phyloP scores from a whole-genome alignment of 2,888 invertebrate species.

The Aspidapion aeneum region DNA sequence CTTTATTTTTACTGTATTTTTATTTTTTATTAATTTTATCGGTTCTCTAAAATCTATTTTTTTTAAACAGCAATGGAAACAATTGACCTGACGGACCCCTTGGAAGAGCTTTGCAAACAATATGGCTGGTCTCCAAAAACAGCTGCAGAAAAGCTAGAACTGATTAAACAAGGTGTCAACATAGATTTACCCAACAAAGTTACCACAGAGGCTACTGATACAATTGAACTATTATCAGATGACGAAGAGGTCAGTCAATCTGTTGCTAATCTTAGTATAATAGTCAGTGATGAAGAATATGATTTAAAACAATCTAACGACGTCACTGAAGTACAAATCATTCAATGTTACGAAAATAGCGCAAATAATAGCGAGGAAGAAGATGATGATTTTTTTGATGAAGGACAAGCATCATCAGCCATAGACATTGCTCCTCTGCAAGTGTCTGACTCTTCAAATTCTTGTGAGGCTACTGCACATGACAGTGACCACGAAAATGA shows the following conservation, averaged over 20 bases:
- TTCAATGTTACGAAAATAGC: constrained; percentile 22
- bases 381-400: constrained; percentile 22
- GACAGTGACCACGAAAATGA: not conserved
- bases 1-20: no score
- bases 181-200: not conserved
- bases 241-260: not conserved
- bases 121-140: constrained; percentile 39
- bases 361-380: constrained; percentile 25
- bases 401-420: no score
- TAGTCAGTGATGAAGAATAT: not conserved
- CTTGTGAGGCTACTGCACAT: not conserved
- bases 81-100: constrained; percentile 33
- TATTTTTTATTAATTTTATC: no score
- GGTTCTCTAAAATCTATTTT: no score
- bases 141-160: not conserved
- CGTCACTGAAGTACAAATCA: constrained; percentile 26
- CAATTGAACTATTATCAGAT: constrained; percentile 11
- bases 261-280: not conserved
- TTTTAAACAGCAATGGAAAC: no score
- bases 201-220: not conserved
- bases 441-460: not conserved
- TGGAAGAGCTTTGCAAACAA: constrained; percentile 34
- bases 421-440: no score
- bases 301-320: constrained; percentile 12
- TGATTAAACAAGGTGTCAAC: not conserved